Conservation (phyloP, 2,888 invertebrate species). For the Drosophila pullipes region DNA sequence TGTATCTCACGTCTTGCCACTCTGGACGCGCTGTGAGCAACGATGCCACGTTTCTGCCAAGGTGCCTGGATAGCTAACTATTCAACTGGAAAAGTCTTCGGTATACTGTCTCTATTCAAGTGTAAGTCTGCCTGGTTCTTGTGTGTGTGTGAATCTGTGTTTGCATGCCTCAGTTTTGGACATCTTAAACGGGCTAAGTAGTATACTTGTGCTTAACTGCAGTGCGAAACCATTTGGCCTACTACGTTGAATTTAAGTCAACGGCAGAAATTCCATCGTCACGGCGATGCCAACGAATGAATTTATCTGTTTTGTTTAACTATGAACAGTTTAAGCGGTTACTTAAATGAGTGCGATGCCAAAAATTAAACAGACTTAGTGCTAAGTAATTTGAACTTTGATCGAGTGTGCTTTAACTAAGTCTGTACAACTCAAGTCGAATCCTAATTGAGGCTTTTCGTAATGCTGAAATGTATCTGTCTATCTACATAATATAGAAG, state of each 20-base stretch:
- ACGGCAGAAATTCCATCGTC: constrained; percentile 27
- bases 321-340: constrained; percentile 25
- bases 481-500: background rate
- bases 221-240: constrained; percentile 33
- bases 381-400: background rate
- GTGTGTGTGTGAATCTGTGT: constrained; percentile 9
- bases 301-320: background rate
- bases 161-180: constrained; percentile 40
- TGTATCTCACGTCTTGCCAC: constrained; percentile 69
- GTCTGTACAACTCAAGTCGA: background rate
- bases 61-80: constrained; percentile 42
- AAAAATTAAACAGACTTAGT: constrained; percentile 3
- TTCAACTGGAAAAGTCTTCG: constrained; percentile 55
- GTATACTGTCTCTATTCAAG: constrained; percentile 21
- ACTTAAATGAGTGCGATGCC: constrained; percentile 24
- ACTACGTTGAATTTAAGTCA: constrained; percentile 27
- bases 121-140: constrained; percentile 10
- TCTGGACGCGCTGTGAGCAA: constrained; percentile 43
- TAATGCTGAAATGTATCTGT: background rate
- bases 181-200: constrained; percentile 28
- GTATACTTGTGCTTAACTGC: constrained; percentile 9
- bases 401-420: background rate
- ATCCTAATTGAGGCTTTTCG: too few relatives aligned
- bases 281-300: constrained; percentile 8
- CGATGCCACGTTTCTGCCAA: constrained; percentile 37